A percentile compares a stretch with the other conserved stretches of the same genome.
Conservation (phyloP, 2,888 invertebrate species). For the Agrotis puta region DNA sequence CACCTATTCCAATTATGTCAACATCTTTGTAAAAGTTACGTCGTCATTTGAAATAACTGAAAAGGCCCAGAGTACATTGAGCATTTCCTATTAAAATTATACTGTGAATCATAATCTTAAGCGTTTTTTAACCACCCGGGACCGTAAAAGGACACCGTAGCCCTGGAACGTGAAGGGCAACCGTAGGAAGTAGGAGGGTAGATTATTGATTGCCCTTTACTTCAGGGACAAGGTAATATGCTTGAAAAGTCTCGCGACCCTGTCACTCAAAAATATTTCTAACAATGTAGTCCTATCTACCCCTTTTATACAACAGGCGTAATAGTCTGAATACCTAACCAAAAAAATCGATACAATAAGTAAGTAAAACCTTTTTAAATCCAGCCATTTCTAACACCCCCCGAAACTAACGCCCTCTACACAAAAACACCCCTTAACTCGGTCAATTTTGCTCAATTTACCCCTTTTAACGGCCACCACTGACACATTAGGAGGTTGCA, state of each 20-base stretch:
- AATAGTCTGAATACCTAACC: neutral
- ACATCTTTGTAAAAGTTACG: conserved; percentile 15
- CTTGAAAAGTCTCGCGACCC: no score
- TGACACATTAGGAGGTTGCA: conserved; percentile 51
- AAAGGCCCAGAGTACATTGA: neutral
- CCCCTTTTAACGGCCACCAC: conserved; percentile 44
- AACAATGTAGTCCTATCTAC: no score
- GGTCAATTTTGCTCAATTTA: conserved; percentile 31
- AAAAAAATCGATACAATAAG: neutral
- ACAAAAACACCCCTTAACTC: conserved; percentile 17
- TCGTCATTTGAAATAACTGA: neutral
- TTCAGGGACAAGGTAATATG: no score
- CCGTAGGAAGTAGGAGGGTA: no score
- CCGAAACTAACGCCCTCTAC: neutral
- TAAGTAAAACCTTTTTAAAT: neutral
- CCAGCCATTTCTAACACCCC: neutral
- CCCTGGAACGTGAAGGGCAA: no score
- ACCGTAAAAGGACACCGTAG: no score
- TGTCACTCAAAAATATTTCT: no score
- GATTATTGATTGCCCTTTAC: no score
- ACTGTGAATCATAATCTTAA: neutral
- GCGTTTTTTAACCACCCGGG: neutral
- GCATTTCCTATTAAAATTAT: conserved; percentile 3
- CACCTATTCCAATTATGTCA: conserved; percentile 2
- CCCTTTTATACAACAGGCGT: neutral